These are phyloP conservation scores for Dinocampus coccinellae DNA, from an alignment of 2,888 invertebrate species.

Conservation along the genomic window DNA sequence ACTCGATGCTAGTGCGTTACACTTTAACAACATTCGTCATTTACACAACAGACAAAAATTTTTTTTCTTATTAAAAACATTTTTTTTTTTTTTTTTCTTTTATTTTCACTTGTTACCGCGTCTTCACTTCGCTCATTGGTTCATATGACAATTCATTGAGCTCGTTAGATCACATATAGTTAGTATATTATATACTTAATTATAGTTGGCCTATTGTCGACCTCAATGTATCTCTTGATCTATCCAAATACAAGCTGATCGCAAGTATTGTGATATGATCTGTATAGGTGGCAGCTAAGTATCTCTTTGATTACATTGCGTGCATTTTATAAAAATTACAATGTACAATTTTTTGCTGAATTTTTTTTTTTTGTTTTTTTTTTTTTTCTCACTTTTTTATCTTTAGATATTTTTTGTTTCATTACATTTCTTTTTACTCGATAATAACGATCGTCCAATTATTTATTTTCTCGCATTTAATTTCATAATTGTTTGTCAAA, in stretches of 20 bases:
- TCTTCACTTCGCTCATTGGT: neutral
- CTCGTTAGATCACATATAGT: neutral
- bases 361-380: neutral
- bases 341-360: neutral
- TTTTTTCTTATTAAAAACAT: neutral
- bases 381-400: constrained; percentile 18
- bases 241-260: constrained; percentile 18
- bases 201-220: constrained; percentile 26
- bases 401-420: too few relatives aligned
- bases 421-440: neutral
- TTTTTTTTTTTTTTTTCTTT: neutral
- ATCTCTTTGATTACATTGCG: constrained; percentile 37
- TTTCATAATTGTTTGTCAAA: neutral
- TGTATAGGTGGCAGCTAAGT: constrained; percentile 23
- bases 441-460: neutral
- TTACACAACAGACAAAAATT: neutral
- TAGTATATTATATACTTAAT: constrained; percentile 16
- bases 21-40: constrained; percentile 1
- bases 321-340: neutral
- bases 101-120: neutral
- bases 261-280: constrained; percentile 7
- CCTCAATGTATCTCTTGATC: constrained; percentile 15
- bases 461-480: neutral
- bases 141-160: neutral
- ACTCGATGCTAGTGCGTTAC: constrained; percentile 31